These are phyloP conservation scores for Ispidina picta DNA, from an alignment of 2,797 vertebrate species.

Conservation along the genomic window DNA sequence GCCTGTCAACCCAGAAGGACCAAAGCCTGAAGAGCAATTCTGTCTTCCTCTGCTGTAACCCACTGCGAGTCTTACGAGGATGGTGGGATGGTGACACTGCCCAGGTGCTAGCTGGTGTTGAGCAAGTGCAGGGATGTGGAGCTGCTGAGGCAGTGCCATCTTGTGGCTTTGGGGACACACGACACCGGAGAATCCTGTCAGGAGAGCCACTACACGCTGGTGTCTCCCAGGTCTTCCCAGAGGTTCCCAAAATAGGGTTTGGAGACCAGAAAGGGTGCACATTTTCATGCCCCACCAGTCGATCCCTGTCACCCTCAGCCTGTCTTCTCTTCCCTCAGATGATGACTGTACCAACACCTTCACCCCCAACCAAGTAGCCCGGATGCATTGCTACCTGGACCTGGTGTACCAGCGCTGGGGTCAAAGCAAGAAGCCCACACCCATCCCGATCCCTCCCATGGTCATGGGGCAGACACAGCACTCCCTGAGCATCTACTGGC, in stretches of 20 bases:
- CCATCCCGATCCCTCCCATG: conserved; percentile 88
- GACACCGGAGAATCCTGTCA: not conserved
- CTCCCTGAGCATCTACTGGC: conserved; percentile 91
- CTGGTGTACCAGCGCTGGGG: conserved; percentile 93
- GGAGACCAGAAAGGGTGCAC: fast-evolving
- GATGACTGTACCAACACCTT: conserved; percentile 95
- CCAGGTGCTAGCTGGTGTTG: not conserved
- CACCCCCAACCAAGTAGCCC: conserved; percentile 94
- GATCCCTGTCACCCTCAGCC: not conserved
- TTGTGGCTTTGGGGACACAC: conserved; percentile 65
- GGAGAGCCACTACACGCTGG: fast-evolving
- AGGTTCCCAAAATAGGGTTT: fast-evolving
- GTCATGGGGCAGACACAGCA: conserved; percentile 82
- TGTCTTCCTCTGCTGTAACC: fast-evolving
- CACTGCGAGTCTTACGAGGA: fast-evolving
- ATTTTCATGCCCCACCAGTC: fast-evolving
- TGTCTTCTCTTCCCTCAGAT: conserved; percentile 76
- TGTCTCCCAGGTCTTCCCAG: not conserved
- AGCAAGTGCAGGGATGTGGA: not conserved
- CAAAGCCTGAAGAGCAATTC: not conserved
- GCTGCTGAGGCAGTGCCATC: conserved; percentile 74
- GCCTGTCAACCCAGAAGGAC: not conserved
- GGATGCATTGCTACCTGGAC: conserved; percentile 98
- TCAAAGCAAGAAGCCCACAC: conserved; percentile 79
- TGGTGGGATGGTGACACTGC: not conserved